Conservation (phyloP, 1,140 invertebrate species). For the Diprion similis region DNA sequence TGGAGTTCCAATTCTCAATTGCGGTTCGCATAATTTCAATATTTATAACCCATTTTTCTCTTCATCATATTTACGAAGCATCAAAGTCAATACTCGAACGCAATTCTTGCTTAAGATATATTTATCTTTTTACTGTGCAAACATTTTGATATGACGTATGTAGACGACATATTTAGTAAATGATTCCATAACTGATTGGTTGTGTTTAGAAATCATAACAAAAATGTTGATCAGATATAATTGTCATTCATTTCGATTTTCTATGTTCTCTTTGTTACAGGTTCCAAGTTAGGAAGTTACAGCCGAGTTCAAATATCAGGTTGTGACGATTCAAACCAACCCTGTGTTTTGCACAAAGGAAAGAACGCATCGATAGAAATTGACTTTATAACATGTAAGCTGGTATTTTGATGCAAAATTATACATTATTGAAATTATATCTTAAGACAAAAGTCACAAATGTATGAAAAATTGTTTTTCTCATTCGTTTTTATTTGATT, state of each 20-base stretch:
- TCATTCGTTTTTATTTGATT: neutral
- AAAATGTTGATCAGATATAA: too few relatives aligned
- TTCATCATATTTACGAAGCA: too few relatives aligned
- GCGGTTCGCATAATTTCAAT: slow-evolving; percentile 32
- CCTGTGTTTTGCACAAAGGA: slow-evolving; percentile 68
- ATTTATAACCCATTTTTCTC: neutral
- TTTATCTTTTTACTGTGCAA: too few relatives aligned
- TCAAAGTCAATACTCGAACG: too few relatives aligned
- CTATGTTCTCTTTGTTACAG: slow-evolving; percentile 47
- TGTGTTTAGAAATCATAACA: too few relatives aligned
- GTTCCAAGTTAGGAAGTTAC: slow-evolving; percentile 66
- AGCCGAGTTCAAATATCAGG: slow-evolving; percentile 63
- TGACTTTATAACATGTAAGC: slow-evolving; percentile 67
- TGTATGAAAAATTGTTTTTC: neutral
- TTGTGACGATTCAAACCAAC: slow-evolving; percentile 61
- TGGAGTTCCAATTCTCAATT: slow-evolving; percentile 30
- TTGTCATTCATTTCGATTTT: too few relatives aligned
- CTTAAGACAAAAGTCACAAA: slow-evolving; percentile 5
- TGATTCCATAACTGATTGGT: too few relatives aligned
- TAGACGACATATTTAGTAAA: too few relatives aligned
- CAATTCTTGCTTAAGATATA: too few relatives aligned
- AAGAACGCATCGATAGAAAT: slow-evolving; percentile 68
- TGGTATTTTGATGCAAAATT: neutral
- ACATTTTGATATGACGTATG: too few relatives aligned
- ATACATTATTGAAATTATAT: neutral